These are phyloP conservation scores for Liasis olivaceus DNA, from an alignment of 2,797 vertebrate species.

Conservation along the genomic window DNA sequence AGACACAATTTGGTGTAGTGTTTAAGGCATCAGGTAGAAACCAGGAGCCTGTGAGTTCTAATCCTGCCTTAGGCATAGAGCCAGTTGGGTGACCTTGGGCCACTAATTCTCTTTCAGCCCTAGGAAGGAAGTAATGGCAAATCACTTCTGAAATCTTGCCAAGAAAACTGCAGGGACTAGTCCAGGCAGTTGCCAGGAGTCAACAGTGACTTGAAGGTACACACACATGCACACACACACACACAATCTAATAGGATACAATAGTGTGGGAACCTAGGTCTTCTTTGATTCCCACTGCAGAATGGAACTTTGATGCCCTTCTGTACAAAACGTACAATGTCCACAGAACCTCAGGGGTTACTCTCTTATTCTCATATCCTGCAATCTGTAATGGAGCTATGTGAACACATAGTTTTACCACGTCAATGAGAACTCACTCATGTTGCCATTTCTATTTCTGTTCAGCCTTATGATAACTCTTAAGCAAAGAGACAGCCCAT, in stretches of 20 bases:
- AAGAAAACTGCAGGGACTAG: not conserved
- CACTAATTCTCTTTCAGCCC: not conserved
- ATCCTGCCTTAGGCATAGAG: not conserved
- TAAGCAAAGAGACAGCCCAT: not conserved
- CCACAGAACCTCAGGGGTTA: not conserved
- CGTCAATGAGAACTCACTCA: not conserved
- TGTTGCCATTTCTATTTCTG: not conserved
- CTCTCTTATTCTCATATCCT: not conserved
- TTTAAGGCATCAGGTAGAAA: not conserved
- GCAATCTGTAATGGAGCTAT: not conserved
- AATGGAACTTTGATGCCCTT: not conserved
- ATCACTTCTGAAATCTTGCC: not conserved
- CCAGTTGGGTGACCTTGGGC: not conserved
- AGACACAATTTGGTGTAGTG: not conserved
- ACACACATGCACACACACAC: not conserved
- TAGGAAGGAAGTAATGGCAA: not conserved
- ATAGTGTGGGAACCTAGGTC: not conserved
- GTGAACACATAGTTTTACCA: not conserved
- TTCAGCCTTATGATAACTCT: not conserved
- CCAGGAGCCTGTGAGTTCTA: not conserved
- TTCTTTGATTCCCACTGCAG: not conserved
- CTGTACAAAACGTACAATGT: not conserved
- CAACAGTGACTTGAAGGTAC: not conserved
- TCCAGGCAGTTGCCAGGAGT: not conserved
- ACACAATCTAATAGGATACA: not conserved